A percentile compares a stretch with the other conserved stretches of the same genome.
Evolutionary conservation across 2,797 vertebrate genomes (phyloP).

Genomic region (Acomys russatus): DNA sequence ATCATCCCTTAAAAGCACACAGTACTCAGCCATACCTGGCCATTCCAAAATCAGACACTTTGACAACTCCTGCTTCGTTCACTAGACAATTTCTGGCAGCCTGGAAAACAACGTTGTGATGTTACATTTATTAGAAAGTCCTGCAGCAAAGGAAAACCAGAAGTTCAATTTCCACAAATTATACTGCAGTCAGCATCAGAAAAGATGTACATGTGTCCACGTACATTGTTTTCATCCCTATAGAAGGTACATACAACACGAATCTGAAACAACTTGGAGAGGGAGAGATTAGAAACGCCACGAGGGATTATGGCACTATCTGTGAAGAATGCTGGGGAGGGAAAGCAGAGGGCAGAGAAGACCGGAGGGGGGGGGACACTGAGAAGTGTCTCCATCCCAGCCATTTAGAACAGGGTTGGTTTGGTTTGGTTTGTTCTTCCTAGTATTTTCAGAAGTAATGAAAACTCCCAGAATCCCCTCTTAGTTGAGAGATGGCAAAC

Average conservation of each 20-base stretch:
- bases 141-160: not conserved
- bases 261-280: slow-evolving; percentile 18
- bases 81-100: slow-evolving; percentile 97
- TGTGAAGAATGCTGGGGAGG: not conserved
- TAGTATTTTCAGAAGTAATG: not conserved
- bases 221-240: not conserved
- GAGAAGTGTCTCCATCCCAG: not conserved
- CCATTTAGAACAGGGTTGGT: not conserved
- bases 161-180: slow-evolving; percentile 10
- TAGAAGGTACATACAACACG: not conserved
- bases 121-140: slow-evolving; percentile 7
- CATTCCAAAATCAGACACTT: slow-evolving; percentile 99
- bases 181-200: not conserved
- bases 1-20: not conserved
- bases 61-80: slow-evolving; percentile 93
- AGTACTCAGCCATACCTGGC: slow-evolving; percentile 90
- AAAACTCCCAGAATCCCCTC: not conserved
- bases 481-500: slow-evolving; percentile 14
- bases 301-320: not conserved
- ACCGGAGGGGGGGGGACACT: not conserved
- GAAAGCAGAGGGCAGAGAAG: slow-evolving; percentile 11
- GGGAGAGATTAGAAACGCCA: not conserved
- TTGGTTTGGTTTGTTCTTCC: not conserved
- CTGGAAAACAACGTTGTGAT: slow-evolving; percentile 86
- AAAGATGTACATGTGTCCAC: not conserved